Conservation (phyloP, 2,113 vertebrate species). For the Melanocharis versteri region DNA sequence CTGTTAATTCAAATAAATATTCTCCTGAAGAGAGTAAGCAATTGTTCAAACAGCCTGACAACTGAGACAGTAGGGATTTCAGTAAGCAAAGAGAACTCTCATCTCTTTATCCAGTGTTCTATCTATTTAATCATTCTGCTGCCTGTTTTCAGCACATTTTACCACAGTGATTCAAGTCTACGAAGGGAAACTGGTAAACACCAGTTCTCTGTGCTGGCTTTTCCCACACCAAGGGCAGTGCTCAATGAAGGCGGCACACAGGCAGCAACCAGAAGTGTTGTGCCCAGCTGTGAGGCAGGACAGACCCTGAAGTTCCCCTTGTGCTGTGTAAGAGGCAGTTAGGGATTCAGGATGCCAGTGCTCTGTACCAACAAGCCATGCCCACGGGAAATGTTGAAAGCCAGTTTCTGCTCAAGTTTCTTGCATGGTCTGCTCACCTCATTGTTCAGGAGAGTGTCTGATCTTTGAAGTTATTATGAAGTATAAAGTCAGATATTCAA, state of each 20-base stretch:
- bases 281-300: not conserved
- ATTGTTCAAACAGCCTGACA: not conserved
- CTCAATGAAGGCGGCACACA: not conserved
- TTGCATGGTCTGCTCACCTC: not conserved
- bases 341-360: not conserved
- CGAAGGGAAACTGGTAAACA: not conserved
- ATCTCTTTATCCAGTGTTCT: not conserved
- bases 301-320: not conserved
- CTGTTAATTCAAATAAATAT: not conserved
- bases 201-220: not conserved
- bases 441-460: not conserved
- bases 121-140: not conserved
- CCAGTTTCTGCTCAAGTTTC: not conserved
- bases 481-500: not conserved
- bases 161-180: not conserved
- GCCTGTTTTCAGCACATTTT: not conserved
- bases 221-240: not conserved
- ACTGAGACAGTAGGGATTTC: not conserved
- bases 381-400: not conserved
- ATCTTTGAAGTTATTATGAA: not conserved
- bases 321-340: not conserved
- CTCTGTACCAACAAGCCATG: not conserved
- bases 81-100: not conserved
- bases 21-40: not conserved
- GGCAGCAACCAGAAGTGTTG: accelerated